Conservation (phyloP, 1,140 invertebrate species). For the Colletes latitarsis region DNA sequence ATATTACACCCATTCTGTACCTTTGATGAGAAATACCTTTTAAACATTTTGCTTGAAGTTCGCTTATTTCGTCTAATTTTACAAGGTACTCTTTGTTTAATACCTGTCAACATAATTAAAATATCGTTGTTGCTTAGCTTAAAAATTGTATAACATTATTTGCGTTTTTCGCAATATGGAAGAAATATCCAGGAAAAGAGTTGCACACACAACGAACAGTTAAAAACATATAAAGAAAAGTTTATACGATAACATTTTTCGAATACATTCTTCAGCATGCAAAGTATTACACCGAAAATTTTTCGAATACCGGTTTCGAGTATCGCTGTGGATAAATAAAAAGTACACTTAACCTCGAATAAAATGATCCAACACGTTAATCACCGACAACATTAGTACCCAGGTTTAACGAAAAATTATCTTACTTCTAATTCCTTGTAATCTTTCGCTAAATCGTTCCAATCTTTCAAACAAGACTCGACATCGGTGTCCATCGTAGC, state of each 20-base stretch:
- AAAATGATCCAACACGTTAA: conserved; percentile 9
- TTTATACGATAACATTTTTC: background rate
- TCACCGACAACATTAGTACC: conserved; percentile 3
- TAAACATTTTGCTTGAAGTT: conserved; percentile 93
- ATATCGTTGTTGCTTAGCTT: background rate
- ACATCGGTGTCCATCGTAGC: conserved; percentile 81
- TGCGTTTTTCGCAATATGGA: background rate
- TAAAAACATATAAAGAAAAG: background rate
- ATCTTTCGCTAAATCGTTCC: conserved; percentile 89
- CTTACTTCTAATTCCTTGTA: conserved; percentile 88
- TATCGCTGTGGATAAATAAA: conserved; percentile 14
- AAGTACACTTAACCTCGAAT: conserved; percentile 33
- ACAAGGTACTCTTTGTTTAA: conserved; percentile 91
- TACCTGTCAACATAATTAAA: conserved; percentile 78
- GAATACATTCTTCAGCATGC: background rate
- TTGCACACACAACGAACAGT: background rate
- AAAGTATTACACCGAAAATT: background rate
- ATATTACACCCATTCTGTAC: conserved; percentile 92
- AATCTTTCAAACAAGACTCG: conserved; percentile 87
- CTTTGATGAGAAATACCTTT: conserved; percentile 94
- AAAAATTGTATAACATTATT: background rate
- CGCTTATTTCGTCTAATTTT: conserved; percentile 91
- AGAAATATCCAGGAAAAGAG: background rate
- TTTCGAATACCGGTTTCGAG: conserved; percentile 4
- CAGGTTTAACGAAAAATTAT: conserved; percentile 20